These are phyloP conservation scores for Platichthys stellatus DNA, from an alignment of 2,113 vertebrate species.

Conservation along the genomic window DNA sequence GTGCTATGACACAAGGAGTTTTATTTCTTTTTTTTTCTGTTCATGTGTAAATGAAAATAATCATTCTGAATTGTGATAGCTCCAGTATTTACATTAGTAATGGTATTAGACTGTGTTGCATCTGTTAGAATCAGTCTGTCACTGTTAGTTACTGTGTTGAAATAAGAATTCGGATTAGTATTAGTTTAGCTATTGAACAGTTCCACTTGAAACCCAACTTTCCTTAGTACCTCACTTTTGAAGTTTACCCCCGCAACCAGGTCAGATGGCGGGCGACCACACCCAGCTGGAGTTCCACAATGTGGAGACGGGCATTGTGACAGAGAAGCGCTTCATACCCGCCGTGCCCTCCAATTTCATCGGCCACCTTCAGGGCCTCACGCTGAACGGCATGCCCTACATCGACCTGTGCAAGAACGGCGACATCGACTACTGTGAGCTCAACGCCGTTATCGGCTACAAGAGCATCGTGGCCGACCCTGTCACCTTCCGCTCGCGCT, in stretches of 20 bases:
- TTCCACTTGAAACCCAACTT: slow-evolving; percentile 31
- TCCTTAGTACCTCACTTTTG: slow-evolving; percentile 55
- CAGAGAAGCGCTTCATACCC: slow-evolving; percentile 95
- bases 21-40: not conserved
- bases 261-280: slow-evolving; percentile 98
- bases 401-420: slow-evolving; percentile 99
- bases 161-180: not conserved
- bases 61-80: slow-evolving; percentile 2
- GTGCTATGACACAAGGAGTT: not conserved
- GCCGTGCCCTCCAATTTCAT: slow-evolving; percentile 99
- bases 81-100: not conserved
- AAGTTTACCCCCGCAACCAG: slow-evolving; percentile 79
- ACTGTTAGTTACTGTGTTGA: not conserved
- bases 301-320: slow-evolving; percentile 98
- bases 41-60: not conserved
- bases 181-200: slow-evolving; percentile 25
- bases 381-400: slow-evolving; percentile 98
- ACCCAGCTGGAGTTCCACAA: slow-evolving; percentile 99
- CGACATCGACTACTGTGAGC: slow-evolving; percentile 99
- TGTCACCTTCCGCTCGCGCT: slow-evolving; percentile 98
- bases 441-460: slow-evolving; percentile 98
- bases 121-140: not conserved
- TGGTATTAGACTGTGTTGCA: not conserved
- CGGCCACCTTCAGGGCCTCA: slow-evolving; percentile 96
- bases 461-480: slow-evolving; percentile 99